A percentile compares a stretch with the other conserved stretches of the same genome.
Evolutionary conservation across 1,140 invertebrate genomes (phyloP).

Genomic region (Aplysia californica): DNA sequence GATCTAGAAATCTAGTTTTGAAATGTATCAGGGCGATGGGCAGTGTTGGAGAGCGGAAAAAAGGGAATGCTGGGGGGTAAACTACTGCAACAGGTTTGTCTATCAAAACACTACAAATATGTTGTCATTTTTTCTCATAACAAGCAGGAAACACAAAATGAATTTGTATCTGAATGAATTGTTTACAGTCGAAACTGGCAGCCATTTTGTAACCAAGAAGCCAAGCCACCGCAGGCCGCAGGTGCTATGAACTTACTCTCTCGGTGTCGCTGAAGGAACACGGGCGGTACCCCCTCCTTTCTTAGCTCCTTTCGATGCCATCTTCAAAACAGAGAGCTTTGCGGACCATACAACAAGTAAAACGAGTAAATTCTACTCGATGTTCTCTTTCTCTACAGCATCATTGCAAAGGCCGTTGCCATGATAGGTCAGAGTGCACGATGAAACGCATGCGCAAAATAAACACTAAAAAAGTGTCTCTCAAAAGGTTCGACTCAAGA

Average conservation of each 20-base stretch:
- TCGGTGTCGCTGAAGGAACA: conserved; percentile 51
- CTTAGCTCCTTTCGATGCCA: conserved; percentile 57
- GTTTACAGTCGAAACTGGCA: conserved; percentile 3
- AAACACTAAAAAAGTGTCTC: conserved; percentile 2
- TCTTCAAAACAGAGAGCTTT: conserved; percentile 24
- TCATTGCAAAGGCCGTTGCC: conserved; percentile 31
- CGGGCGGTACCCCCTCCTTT: conserved; percentile 51
- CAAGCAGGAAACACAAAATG: neutral
- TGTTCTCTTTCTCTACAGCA: neutral
- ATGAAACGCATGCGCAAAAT: neutral
- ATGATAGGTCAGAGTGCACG: conserved; percentile 37
- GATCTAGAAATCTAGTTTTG: neutral
- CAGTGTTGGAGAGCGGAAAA: no score
- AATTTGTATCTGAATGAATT: neutral
- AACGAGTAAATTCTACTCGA: neutral
- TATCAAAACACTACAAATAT: neutral
- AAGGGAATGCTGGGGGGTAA: neutral
- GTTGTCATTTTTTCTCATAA: neutral
- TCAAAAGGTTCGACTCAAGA: conserved; percentile 35
- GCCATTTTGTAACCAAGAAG: conserved; percentile 65
- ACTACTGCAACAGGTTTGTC: neutral
- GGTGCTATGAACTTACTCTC: conserved; percentile 55
- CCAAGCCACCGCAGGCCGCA: neutral
- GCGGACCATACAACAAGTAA: neutral
- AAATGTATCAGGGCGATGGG: no score